Conservation (phyloP, 2,888 invertebrate species). For the Graphium colonna region DNA sequence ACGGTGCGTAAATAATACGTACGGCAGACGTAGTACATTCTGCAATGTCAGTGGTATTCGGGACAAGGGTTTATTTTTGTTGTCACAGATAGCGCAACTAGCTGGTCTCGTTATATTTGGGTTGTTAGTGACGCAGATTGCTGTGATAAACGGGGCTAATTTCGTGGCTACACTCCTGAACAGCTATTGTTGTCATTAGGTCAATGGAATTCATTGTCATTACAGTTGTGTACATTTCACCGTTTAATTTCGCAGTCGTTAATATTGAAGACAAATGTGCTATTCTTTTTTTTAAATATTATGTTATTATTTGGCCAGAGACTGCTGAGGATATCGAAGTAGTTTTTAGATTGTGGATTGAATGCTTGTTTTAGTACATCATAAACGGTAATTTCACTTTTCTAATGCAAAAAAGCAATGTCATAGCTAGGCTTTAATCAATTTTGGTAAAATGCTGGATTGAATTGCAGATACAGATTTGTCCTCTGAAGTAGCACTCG, state of each 20-base stretch:
- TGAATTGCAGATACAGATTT: too few relatives aligned
- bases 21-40: constrained; percentile 45
- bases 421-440: too few relatives aligned
- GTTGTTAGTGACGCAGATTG: constrained; percentile 75
- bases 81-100: constrained; percentile 63
- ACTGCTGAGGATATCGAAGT: too few relatives aligned
- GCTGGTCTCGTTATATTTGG: constrained; percentile 61
- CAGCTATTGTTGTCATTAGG: constrained; percentile 62
- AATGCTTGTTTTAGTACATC: too few relatives aligned
- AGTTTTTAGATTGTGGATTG: too few relatives aligned
- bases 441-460: too few relatives aligned
- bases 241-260: not conserved
- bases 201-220: constrained; percentile 23
- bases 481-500: too few relatives aligned
- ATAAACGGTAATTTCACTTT: too few relatives aligned
- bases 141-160: constrained; percentile 64
- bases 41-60: constrained; percentile 59
- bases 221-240: constrained; percentile 1
- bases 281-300: too few relatives aligned
- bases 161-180: constrained; percentile 55
- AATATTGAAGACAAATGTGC: not conserved
- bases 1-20: constrained; percentile 29
- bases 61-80: constrained; percentile 71
- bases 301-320: too few relatives aligned
- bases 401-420: too few relatives aligned